These are phyloP conservation scores for Neotragus moschatus DNA, from an alignment of 2,113 vertebrate genomes.

Conservation along the genomic window DNA sequence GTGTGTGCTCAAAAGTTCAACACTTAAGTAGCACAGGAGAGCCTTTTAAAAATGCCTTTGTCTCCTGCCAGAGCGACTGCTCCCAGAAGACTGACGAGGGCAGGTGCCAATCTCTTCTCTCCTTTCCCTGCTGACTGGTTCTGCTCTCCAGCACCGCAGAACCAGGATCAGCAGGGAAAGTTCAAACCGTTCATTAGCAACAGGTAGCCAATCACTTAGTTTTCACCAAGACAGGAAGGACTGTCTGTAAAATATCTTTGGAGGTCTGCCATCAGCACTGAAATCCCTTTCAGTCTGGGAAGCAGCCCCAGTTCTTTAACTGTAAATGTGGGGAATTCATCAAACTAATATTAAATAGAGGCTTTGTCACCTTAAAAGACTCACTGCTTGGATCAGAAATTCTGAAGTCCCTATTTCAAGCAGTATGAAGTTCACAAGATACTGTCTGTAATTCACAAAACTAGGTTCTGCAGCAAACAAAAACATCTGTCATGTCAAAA, in stretches of 20 bases:
- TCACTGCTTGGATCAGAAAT: slow-evolving; percentile 38
- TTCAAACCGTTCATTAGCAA: not conserved
- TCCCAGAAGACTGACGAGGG: slow-evolving; percentile 74
- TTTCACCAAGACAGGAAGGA: not conserved
- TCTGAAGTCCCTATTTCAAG: slow-evolving; percentile 46
- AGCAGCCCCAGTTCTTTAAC: slow-evolving; percentile 62
- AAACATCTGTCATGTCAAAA: slow-evolving; percentile 72
- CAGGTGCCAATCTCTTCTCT: slow-evolving; percentile 73
- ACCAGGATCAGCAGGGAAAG: slow-evolving; percentile 5
- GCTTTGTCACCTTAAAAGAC: slow-evolving; percentile 2
- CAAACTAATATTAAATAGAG: slow-evolving; percentile 30
- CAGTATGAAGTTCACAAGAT: slow-evolving; percentile 33
- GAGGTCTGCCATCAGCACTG: slow-evolving; percentile 58
- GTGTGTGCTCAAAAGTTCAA: not conserved
- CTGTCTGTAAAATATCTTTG: slow-evolving; percentile 54
- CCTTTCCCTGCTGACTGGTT: slow-evolving; percentile 62
- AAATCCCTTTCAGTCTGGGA: slow-evolving; percentile 74
- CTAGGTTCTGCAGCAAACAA: slow-evolving; percentile 47
- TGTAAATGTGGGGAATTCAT: slow-evolving; percentile 23
- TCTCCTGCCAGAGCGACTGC: slow-evolving; percentile 42
- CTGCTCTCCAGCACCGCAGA: slow-evolving; percentile 64
- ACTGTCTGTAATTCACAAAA: slow-evolving; percentile 68
- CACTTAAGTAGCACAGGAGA: not conserved
- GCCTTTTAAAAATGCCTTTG: slow-evolving; percentile 49
- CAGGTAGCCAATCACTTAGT: slow-evolving; percentile 45